phyloP scores from a whole-genome alignment of 2,113 vertebrate species.

The Myotis brandtii region DNA sequence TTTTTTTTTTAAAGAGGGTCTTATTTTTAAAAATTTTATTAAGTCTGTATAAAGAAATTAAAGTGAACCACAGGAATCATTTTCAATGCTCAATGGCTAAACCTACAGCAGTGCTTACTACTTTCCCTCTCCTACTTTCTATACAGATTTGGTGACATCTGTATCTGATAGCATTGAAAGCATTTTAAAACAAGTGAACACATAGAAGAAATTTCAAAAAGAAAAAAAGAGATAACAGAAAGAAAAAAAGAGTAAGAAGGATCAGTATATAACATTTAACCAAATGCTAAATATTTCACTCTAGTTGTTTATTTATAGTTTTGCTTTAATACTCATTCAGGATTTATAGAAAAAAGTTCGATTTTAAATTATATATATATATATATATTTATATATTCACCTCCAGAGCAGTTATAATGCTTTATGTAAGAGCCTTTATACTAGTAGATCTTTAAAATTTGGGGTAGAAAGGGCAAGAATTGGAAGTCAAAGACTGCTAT shows the following conservation, averaged over 20 bases:
- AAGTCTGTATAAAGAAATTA: neutral
- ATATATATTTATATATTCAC: neutral
- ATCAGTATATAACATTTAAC: neutral
- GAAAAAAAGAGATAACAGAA: neutral
- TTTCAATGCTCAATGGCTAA: neutral
- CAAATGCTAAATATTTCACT: neutral
- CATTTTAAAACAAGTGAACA: neutral
- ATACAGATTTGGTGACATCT: neutral
- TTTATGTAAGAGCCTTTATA: neutral
- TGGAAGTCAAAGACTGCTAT: neutral
- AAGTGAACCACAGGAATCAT: neutral
- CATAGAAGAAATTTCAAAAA: neutral
- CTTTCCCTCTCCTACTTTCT: neutral
- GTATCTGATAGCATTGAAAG: neutral
- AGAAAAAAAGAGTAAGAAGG: neutral
- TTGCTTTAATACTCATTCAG: neutral
- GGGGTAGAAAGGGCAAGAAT: neutral
- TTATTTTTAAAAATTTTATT: slow-evolving; percentile 28
- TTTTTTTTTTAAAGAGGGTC: neutral
- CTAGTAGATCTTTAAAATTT: neutral
- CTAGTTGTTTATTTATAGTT: neutral
- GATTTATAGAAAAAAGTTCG: neutral
- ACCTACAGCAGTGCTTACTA: neutral
- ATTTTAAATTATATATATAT: neutral
- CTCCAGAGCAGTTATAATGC: neutral